Conservation (phyloP, 2,113 vertebrate species). For the Cololabis saira region DNA sequence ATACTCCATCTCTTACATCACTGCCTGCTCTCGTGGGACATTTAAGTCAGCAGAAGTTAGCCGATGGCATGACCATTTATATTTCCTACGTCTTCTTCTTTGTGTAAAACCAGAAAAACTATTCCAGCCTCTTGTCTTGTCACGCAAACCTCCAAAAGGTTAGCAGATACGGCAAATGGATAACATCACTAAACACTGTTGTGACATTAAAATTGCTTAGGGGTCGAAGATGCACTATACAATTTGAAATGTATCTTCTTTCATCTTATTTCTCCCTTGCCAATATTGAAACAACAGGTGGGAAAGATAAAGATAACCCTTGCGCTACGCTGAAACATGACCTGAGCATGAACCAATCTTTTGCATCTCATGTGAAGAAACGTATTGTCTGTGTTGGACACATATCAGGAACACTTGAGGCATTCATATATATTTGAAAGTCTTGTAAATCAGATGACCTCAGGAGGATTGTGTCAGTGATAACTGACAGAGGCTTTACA, state of each 20-base stretch:
- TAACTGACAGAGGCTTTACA: slow-evolving; percentile 55
- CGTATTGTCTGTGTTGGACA: slow-evolving; percentile 31
- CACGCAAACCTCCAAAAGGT: not conserved
- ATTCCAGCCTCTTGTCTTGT: not conserved
- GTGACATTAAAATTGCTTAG: not conserved
- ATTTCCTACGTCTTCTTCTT: not conserved
- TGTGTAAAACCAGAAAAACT: not conserved
- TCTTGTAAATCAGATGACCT: slow-evolving; percentile 46
- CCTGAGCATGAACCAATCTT: slow-evolving; percentile 9
- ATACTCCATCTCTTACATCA: too few relatives aligned
- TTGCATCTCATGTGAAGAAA: slow-evolving; percentile 32
- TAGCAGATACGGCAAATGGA: not conserved
- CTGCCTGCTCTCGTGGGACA: too few relatives aligned
- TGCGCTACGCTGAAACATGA: not conserved
- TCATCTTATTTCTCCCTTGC: not conserved
- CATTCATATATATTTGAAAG: slow-evolving; percentile 33
- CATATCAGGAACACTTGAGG: slow-evolving; percentile 38
- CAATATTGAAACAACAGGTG: slow-evolving; percentile 1
- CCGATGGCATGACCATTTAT: too few relatives aligned
- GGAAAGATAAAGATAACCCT: slow-evolving; percentile 3
- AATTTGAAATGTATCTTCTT: slow-evolving; percentile 7
- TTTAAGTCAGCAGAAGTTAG: too few relatives aligned
- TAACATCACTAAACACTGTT: not conserved
- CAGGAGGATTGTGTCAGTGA: slow-evolving; percentile 29
- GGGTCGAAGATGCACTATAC: not conserved